Conservation (phyloP, 2,797 vertebrate genomes). For the Anableps anableps region DNA sequence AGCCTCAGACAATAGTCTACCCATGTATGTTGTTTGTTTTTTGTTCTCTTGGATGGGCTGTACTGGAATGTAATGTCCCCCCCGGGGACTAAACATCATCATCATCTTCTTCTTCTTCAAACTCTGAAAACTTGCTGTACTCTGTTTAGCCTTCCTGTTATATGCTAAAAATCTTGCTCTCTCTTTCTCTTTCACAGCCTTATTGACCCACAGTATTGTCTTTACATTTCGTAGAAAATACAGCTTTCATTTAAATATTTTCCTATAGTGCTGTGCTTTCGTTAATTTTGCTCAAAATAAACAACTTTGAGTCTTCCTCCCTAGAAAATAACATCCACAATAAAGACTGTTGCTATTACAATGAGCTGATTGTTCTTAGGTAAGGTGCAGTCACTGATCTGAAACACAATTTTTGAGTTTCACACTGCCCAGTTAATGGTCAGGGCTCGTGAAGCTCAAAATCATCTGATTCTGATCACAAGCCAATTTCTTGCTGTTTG, state of each 20-base stretch:
- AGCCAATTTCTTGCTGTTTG: constrained; percentile 8
- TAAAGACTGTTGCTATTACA: not conserved
- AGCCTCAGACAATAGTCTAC: too few relatives aligned
- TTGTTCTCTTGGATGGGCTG: too few relatives aligned
- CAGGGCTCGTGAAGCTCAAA: not conserved
- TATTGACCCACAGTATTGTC: not conserved
- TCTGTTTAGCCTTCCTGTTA: not conserved
- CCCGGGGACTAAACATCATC: too few relatives aligned
- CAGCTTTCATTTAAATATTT: not conserved
- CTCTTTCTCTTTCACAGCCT: not conserved
- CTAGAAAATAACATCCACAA: not conserved
- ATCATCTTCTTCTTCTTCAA: too few relatives aligned
- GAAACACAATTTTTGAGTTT: not conserved
- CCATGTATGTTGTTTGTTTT: too few relatives aligned
- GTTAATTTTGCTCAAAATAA: not conserved
- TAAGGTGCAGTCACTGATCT: not conserved
- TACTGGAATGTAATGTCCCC: too few relatives aligned
- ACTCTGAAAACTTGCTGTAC: not conserved
- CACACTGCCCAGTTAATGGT: not conserved
- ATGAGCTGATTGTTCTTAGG: not conserved
- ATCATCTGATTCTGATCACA: not conserved
- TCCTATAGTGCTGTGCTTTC: not conserved
- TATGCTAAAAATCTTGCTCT: not conserved
- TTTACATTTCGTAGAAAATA: not conserved
- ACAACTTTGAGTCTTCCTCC: not conserved